Evolutionary conservation across 2,888 invertebrate species (phyloP).

Genomic region (Amphipoea oculea): DNA sequence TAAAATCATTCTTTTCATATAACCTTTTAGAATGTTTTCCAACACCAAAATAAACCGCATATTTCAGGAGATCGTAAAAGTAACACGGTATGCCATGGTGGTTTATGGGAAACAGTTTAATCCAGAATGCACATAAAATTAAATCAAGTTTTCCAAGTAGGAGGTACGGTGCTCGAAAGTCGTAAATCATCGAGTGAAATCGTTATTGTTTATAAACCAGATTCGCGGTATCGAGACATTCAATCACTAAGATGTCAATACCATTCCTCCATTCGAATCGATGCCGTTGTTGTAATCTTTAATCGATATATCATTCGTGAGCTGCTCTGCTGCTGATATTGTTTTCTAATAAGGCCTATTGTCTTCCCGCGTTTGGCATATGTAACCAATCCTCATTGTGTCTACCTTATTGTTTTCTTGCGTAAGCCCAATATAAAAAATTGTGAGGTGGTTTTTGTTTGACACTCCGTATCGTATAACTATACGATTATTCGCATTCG

Average conservation of each 20-base stretch:
- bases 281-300: slow-evolving; percentile 66
- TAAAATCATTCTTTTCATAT: slow-evolving; percentile 49
- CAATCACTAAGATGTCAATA: slow-evolving; percentile 74
- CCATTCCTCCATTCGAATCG: slow-evolving; percentile 65
- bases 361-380: slow-evolving; percentile 68
- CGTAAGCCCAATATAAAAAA: slow-evolving; percentile 57
- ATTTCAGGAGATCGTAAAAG: slow-evolving; percentile 57
- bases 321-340: slow-evolving; percentile 70
- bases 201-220: slow-evolving; percentile 56
- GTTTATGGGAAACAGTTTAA: slow-evolving; percentile 54
- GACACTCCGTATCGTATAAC: slow-evolving; percentile 14
- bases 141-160: slow-evolving; percentile 49
- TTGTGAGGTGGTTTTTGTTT: slow-evolving; percentile 42
- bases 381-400: slow-evolving; percentile 71
- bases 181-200: slow-evolving; percentile 57
- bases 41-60: slow-evolving; percentile 40
- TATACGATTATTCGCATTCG: slow-evolving; percentile 45
- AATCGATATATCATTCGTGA: slow-evolving; percentile 74
- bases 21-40: slow-evolving; percentile 32
- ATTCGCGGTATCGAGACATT: slow-evolving; percentile 67
- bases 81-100: slow-evolving; percentile 24
- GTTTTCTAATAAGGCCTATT: slow-evolving; percentile 76
- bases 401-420: slow-evolving; percentile 70
- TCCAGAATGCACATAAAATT: slow-evolving; percentile 55
- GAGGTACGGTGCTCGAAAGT: slow-evolving; percentile 8